Evolutionary conservation across 2,888 invertebrate species (phyloP).

Genomic region (Netelia melanura): DNA sequence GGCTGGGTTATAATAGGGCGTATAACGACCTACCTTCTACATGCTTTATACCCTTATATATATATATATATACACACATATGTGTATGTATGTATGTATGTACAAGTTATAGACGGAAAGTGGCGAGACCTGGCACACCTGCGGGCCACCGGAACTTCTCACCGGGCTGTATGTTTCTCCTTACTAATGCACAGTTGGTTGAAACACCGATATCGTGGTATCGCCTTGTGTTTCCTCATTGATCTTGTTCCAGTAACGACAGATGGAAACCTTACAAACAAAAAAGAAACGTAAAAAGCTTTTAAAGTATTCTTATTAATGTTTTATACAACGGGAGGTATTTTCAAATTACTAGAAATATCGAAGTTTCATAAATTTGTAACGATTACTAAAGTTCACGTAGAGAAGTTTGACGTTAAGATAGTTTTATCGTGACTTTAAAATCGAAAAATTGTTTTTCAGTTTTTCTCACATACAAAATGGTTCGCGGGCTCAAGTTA

Average conservation of each 20-base stretch:
- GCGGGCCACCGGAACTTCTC: conserved; percentile 34
- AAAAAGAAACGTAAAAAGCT: background rate
- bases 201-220: background rate
- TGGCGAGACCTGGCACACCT: conserved; percentile 47
- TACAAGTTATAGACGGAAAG: conserved; percentile 30
- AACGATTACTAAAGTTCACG: background rate
- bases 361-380: background rate
- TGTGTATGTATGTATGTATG: background rate
- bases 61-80: background rate
- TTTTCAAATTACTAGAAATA: background rate
- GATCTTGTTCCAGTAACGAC: background rate
- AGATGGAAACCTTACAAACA: background rate
- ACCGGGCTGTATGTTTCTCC: background rate
- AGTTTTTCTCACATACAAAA: too few relatives aligned
- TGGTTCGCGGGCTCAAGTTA: too few relatives aligned
- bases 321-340: too few relatives aligned
- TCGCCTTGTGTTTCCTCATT: background rate
- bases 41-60: too few relatives aligned
- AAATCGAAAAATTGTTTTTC: too few relatives aligned
- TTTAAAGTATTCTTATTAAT: background rate
- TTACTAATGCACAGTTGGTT: background rate
- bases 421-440: too few relatives aligned
- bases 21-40: background rate
- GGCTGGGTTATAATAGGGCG: conserved; percentile 10
- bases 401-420: background rate